Evolutionary conservation across 2,888 invertebrate species (phyloP).

Genomic region (Chrysolina oricalcia): DNA sequence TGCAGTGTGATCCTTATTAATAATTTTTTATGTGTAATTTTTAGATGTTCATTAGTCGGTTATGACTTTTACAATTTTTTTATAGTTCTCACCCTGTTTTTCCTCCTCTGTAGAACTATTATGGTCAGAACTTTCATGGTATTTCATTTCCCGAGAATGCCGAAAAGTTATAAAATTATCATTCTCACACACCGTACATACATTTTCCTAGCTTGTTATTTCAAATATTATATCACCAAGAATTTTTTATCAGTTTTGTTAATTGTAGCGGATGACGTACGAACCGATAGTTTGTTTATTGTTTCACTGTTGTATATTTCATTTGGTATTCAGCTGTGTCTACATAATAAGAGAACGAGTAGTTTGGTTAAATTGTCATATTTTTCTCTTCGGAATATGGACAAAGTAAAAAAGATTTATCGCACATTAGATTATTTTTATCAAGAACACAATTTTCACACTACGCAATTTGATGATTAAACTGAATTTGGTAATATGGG

Average conservation of each 20-base stretch:
- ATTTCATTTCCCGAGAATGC: no score
- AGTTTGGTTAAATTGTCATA: neutral
- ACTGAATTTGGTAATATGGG: no score
- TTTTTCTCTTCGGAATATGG: neutral
- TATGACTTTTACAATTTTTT: no score
- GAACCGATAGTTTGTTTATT: constrained; percentile 17
- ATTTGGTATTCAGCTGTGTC: constrained; percentile 22
- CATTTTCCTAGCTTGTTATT: constrained; percentile 4
- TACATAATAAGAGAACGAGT: neutral
- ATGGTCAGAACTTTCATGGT: no score
- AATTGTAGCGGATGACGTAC: constrained; percentile 13
- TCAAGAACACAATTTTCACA: no score
- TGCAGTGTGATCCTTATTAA: no score
- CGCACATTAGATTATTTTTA: no score
- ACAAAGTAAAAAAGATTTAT: neutral
- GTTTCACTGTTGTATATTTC: constrained; percentile 15
- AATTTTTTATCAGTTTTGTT: constrained; percentile 22
- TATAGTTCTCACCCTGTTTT: no score
- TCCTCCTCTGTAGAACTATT: no score
- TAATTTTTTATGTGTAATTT: no score
- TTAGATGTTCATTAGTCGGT: no score
- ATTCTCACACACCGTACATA: neutral
- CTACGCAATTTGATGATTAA: no score
- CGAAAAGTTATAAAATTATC: neutral
- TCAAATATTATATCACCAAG: constrained; percentile 1